Base-by-base conservation (phyloP, 2,797 vertebrate species). In the Hybognathus amarus region DNA sequence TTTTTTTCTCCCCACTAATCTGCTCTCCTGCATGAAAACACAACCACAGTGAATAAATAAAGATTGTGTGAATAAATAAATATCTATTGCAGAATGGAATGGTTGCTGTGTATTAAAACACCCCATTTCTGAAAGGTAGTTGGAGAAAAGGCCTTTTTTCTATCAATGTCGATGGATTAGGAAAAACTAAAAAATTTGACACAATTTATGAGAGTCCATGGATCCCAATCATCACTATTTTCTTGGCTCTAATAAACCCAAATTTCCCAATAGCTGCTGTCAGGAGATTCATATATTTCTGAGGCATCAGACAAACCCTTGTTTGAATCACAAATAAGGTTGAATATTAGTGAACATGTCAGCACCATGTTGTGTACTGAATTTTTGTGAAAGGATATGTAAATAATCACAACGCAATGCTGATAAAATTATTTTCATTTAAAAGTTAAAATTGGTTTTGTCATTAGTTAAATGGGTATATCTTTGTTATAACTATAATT, bases 11-110 rank as follows among this genome's bases (percentile, higher is more conserved):
- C 7, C 63, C 77, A 80, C 78, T 84, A 71, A 88, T 88, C 68
- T 84, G 73, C 54, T 76, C 75, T 87, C 56, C 82, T 66, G 86
- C 88, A 40, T 30, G 67, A 71, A 83, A 77, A 54, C 84, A n/a
- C 61, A 22, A 52, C 38, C 50, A 36, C 59, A 63, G 73, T 70
- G 40, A 40, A 13, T 36, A 36, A 36, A 36, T 33, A 61, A 4
- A 73, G 42, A 81, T 64, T 13, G 36, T 54, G 30, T 20, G 22
- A 15, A 24, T 22, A 76, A 8, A 38, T 40, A 24, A 22, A 75
- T 33, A 22, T 24, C 13, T 24, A 17, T n/a, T 3, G 3, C 30
- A 30, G 30, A 30, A 30, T 30, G 30, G 30, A 30, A 30, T 30
- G 30, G 30, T 30, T 30, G 30, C 30, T 30, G 30, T 30, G 30